Percentiles rank a stretch among this genome's conserved stretches.
Conservation (phyloP, 2,888 invertebrate genomes). For the Eilema sororculum region DNA sequence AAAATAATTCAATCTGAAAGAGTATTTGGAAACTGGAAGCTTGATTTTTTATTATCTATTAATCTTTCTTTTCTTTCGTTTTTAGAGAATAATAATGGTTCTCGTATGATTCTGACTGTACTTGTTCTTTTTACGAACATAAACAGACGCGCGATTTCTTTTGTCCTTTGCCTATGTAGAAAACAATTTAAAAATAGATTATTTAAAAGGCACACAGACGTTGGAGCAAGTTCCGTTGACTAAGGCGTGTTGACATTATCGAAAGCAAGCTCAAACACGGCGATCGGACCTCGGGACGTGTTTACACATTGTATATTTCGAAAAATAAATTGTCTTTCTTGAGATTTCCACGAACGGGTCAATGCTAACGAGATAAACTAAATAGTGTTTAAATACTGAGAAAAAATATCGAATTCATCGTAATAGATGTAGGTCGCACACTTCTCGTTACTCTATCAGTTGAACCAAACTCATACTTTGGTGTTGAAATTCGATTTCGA, state of each 20-base stretch:
- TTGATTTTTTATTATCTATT: background rate
- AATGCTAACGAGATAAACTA: conserved; percentile 48
- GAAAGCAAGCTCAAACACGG: conserved; percentile 80
- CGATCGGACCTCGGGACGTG: conserved; percentile 62
- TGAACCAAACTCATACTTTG: background rate
- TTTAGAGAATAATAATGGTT: background rate
- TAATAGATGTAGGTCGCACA: background rate
- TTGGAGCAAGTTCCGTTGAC: conserved; percentile 78
- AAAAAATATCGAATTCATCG: conserved; percentile 23
- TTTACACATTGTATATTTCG: conserved; percentile 77
- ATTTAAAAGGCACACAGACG: conserved; percentile 71
- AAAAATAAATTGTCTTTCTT: conserved; percentile 74
- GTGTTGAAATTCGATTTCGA: background rate
- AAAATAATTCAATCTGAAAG: too few species aligned
- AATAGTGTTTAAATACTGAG: conserved; percentile 34
- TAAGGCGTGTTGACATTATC: conserved; percentile 82
- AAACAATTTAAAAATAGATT: conserved; percentile 67
- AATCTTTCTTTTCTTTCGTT: too few species aligned
- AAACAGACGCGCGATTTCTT: conserved; percentile 43
- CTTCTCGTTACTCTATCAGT: background rate
- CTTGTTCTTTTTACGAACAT: conserved; percentile 20
- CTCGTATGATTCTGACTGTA: background rate
- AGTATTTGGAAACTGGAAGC: background rate
- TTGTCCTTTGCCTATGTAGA: conserved; percentile 38
- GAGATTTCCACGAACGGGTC: conserved; percentile 64